Evolutionary conservation across 2,888 invertebrate species (phyloP), one percentile per base, ranked within the genome.

Genomic region (Tetropium fuscum): DNA sequence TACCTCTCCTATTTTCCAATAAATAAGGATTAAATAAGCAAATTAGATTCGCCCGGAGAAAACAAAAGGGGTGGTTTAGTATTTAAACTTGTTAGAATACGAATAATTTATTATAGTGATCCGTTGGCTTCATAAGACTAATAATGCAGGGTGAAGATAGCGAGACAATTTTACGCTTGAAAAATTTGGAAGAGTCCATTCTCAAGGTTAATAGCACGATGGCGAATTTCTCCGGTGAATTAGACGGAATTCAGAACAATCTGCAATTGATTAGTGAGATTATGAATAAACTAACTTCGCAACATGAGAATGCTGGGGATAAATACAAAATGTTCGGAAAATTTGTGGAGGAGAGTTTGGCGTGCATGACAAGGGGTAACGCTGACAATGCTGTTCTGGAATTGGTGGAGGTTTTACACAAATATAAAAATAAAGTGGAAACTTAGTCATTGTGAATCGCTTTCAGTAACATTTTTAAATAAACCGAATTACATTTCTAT

Each of bases 371-470:
- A 7, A 48, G 58, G 34, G 53, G 36, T 6, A 64, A 67, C 15
- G 65, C 64, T 13, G 68, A 70, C 5, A 55, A 60, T 19, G 68
- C 61, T 0, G 68, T 70, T 10, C 45, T 68, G 27, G 70, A 70
- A 58, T 68, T 70, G 36, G 67, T 70, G 25, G 68, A 70, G 38
- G 40, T 68, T 54, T 57, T 70, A 30, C 67, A 64, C 48, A 70
- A 70, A 56, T 65, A 70, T 55, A 58, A 62, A 51, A 57, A 38
- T 27, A 16, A 49, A 25, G 8, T 6, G 5, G 2, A 38, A 38
- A 13, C 11, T n/a, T 6, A 32, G 13, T n/a, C n/a, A n/a, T n/a
- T n/a, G n/a, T n/a, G n/a, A n/a, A n/a, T n/a, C n/a, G n/a, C n/a
- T n/a, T n/a, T n/a, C n/a, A n/a, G n/a, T n/a, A n/a, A n/a, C n/a